Evolutionary conservation across 2,888 invertebrate species (phyloP).

Genomic region (Stenichneumon culpator): DNA sequence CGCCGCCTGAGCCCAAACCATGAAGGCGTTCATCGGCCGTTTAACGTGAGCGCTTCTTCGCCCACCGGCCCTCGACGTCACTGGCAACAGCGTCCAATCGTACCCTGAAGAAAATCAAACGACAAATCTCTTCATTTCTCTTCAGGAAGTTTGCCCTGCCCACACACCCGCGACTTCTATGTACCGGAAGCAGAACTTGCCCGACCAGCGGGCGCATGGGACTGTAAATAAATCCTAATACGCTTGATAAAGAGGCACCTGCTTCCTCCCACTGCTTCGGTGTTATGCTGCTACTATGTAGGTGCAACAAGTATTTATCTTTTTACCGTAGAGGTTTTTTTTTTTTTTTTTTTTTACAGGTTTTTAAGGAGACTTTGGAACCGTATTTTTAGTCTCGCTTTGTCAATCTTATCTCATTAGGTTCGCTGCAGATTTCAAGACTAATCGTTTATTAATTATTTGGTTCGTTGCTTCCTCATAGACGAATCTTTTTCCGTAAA

Average conservation of each 20-base stretch:
- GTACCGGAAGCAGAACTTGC: slow-evolving; percentile 72
- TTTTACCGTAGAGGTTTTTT: not conserved
- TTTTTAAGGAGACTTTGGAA: not conserved
- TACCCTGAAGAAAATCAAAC: slow-evolving; percentile 76
- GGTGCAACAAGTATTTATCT: not conserved
- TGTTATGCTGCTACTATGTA: not conserved
- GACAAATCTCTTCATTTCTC: slow-evolving; percentile 37
- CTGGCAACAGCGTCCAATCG: slow-evolving; percentile 83
- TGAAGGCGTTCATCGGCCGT: slow-evolving; percentile 99
- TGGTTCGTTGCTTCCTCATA: no score
- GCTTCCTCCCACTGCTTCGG: slow-evolving; percentile 72
- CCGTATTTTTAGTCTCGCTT: not conserved
- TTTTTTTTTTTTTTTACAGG: not conserved
- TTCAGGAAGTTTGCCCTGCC: slow-evolving; percentile 59
- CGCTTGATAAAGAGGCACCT: slow-evolving; percentile 78
- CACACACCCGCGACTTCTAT: slow-evolving; percentile 27
- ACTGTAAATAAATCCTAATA: slow-evolving; percentile 67
- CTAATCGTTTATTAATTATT: no score
- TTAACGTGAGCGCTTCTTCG: slow-evolving; percentile 92
- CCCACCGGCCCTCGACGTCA: slow-evolving; percentile 82
- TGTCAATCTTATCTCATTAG: not conserved
- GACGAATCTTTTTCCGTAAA: no score
- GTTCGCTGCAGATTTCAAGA: no score
- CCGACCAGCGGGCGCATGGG: slow-evolving; percentile 58
- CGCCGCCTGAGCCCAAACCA: slow-evolving; percentile 99